phyloP scores from a whole-genome alignment of 2,888 invertebrate genomes.

The Pilophorus perplexus region DNA sequence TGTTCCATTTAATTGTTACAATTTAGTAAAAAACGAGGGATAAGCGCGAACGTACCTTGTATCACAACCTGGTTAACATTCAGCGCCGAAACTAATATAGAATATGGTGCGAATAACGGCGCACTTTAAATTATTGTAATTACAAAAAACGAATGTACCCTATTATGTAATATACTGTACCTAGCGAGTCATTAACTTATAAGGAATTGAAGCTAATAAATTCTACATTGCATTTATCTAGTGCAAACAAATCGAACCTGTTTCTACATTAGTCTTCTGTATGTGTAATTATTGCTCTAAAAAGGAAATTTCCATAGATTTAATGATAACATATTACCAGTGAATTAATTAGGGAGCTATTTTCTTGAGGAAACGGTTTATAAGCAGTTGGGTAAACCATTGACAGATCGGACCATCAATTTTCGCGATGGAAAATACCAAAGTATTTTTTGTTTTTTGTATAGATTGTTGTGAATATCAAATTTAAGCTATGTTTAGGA shows the following conservation, averaged over 20 bases:
- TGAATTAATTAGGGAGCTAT: background rate
- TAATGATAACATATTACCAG: background rate
- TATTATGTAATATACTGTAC: background rate
- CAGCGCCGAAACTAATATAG: no score
- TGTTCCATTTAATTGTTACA: constrained; percentile 7
- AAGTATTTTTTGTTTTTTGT: constrained; percentile 45
- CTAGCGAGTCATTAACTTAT: constrained; percentile 29
- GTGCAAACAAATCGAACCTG: background rate
- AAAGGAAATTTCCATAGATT: background rate
- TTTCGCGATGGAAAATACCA: constrained; percentile 37
- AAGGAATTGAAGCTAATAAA: background rate
- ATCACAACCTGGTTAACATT: no score
- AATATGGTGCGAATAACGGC: no score
- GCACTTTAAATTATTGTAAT: constrained; percentile 8
- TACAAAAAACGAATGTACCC: background rate
- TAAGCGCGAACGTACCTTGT: no score
- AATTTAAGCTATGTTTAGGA: constrained; percentile 27
- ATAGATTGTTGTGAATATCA: constrained; percentile 45
- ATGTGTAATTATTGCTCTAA: no score
- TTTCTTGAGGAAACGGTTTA: background rate
- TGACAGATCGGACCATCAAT: no score
- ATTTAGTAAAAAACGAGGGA: no score
- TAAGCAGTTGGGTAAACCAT: no score
- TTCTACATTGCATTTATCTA: background rate
- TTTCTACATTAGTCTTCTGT: background rate